Evolutionary conservation across 2,888 invertebrate species (phyloP).

Genomic region (Chydorus sphaericus): DNA sequence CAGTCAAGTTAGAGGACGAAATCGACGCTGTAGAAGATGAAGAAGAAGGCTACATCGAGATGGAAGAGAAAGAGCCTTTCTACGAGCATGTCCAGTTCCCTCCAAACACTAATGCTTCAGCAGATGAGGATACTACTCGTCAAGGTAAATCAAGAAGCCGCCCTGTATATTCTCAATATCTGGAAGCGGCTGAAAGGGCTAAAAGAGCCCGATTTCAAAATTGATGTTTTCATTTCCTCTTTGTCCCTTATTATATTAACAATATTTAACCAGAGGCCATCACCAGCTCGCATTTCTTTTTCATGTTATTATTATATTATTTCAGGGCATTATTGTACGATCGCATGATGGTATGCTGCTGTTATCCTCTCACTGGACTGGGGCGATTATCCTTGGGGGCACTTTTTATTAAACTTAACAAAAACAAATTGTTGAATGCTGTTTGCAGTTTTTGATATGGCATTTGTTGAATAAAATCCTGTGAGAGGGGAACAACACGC

Average conservation of each 20-base stretch:
- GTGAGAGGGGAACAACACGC: background rate
- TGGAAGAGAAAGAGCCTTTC: background rate
- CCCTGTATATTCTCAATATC: no score
- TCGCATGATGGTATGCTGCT: conserved; percentile 4
- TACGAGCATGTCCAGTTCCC: conserved; percentile 1
- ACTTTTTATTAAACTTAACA: no score
- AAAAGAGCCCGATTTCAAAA: background rate
- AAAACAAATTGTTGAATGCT: background rate
- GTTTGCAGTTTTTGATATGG: background rate
- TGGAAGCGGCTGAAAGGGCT: background rate
- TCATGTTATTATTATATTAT: no score
- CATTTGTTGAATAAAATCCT: conserved; percentile 1
- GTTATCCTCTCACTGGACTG: no score
- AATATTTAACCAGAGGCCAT: no score
- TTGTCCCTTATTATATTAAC: background rate
- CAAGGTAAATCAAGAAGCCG: no score
- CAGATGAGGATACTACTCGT: background rate
- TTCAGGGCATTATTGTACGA: conserved; percentile 3
- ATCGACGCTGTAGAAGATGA: background rate
- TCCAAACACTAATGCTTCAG: background rate
- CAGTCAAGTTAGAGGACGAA: background rate
- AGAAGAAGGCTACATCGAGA: conserved; percentile 2
- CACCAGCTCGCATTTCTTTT: no score
- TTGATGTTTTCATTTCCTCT: background rate
- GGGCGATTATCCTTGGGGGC: no score